Percentiles rank a stretch among this genome's conserved stretches.
phyloP scores from a whole-genome alignment of 2,797 vertebrate genomes.

The Holocentrus rufus region DNA sequence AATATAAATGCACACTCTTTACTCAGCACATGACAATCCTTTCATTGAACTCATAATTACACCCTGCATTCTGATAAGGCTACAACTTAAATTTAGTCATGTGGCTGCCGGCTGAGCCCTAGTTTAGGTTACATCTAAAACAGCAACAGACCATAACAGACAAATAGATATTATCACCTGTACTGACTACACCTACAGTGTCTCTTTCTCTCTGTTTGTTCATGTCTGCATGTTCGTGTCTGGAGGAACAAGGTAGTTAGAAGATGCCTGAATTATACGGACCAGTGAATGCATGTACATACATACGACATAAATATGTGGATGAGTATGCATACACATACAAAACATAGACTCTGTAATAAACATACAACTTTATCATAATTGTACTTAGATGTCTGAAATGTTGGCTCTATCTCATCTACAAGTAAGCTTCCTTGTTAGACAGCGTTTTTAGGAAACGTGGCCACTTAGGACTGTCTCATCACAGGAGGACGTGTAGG shows the following conservation, averaged over 20 bases:
- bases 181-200: background rate
- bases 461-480: no score
- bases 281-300: no score
- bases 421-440: no score
- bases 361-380: no score
- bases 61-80: background rate
- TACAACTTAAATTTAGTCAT: background rate
- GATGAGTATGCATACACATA: background rate
- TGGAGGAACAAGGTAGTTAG: background rate
- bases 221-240: no score
- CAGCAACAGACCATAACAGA: slow-evolving; percentile 14
- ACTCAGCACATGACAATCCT: no score
- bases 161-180: slow-evolving; percentile 11
- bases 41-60: background rate
- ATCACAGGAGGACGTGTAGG: no score
- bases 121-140: slow-evolving; percentile 3
- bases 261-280: background rate
- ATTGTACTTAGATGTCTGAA: no score
- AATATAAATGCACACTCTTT: no score
- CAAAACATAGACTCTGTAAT: no score
- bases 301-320: background rate
- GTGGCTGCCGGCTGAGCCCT: slow-evolving; percentile 10
- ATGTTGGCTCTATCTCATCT: slow-evolving; percentile 76
- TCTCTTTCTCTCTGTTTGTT: background rate
- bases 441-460: no score